Conservation (phyloP, 2,113 vertebrate genomes). For the Pangasianodon hypophthalmus region DNA sequence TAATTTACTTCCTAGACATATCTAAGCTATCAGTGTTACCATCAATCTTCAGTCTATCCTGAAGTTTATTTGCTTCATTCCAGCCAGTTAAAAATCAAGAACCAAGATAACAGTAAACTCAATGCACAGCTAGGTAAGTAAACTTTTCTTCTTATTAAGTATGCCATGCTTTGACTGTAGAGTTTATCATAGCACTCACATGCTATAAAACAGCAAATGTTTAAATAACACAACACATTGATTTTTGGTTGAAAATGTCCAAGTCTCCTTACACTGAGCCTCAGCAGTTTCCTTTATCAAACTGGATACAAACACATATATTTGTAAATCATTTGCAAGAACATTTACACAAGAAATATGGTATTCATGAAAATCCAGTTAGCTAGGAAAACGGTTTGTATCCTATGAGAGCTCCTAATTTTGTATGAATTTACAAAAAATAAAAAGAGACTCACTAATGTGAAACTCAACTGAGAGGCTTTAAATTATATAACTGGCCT, state of each 20-base stretch:
- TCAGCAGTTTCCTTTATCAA: neutral
- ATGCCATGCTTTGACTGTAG: neutral
- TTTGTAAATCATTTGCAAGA: neutral
- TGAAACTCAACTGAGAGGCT: neutral
- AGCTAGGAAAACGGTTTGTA: neutral
- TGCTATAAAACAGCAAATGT: neutral
- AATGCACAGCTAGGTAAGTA: neutral
- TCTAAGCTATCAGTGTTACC: neutral
- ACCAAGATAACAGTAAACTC: neutral
- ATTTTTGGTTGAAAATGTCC: neutral
- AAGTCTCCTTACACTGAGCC: neutral
- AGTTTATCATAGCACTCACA: neutral
- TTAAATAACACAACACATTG: neutral
- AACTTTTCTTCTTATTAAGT: neutral
- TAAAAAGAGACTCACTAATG: neutral
- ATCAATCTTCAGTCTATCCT: neutral
- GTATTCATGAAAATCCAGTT: neutral
- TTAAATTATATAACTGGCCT: neutral
- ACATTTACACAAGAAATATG: neutral
- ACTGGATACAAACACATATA: conserved; percentile 3
- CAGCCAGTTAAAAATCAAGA: neutral
- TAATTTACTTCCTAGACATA: neutral
- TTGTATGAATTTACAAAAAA: neutral
- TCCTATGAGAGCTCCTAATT: neutral
- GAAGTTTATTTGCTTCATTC: neutral